Base-by-base conservation (phyloP, 2,797 vertebrate species). In the Siniperca undulata region DNA sequence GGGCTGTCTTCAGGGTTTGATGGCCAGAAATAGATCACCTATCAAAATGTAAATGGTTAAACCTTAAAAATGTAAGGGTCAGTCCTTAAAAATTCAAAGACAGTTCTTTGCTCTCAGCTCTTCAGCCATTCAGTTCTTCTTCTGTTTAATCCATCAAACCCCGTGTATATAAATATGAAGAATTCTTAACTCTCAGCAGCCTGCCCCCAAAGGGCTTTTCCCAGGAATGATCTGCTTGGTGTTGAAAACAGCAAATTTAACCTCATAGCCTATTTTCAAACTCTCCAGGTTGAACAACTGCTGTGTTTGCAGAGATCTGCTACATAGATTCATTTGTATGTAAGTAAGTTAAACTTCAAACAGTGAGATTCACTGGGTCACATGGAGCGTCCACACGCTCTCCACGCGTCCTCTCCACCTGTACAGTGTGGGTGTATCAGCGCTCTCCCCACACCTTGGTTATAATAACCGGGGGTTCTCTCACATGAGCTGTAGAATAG, bases 371-470 rank as follows among this genome's bases (percentile, higher is more conserved):
- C 27, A 42, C 10, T 48, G 3, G 14, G 9, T 40, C 13, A 44
- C 7, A 19, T 22, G 1, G 46, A 50, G 34, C 24, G 4, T 16
- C 19, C 14, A 68, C 38, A 30, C 7, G 12, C 17, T 16, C 3
- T 12, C 34, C 34, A 38, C 19, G 6, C 50, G 27, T 36, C 46
- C 58, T 72, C 19, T 27, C 50, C 7, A 60, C 64, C 67, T 65
- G 59, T 22, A 53, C 24, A 50, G 27, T 2, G 30, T 68, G 68
- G 40, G 64, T 70, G 66, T 42, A 75, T 64, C 55, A 55, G 34
- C 14, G 22, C n/a, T 80, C 34, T 20, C 14, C 27, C 74, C 46
- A 81, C 75, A 82, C 61, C 72, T 82, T 65, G n/a, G 46, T 64
- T 71, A 55, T 50, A 56, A 59, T 68, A 68, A 74, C 34, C 42